Conservation (phyloP, 2,797 vertebrate genomes). For the Spea hammondii region DNA sequence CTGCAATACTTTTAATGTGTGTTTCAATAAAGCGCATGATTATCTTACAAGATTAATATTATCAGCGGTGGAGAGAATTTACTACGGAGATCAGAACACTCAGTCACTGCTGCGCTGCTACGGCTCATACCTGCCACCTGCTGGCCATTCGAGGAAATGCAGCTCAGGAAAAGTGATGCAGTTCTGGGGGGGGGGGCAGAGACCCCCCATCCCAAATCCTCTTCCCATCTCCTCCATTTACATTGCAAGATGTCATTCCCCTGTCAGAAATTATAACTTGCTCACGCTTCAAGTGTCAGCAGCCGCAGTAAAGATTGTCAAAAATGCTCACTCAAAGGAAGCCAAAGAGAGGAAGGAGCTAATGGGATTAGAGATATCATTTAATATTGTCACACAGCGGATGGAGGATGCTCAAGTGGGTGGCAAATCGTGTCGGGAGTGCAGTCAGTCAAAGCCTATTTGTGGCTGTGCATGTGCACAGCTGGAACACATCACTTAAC, state of each 20-base stretch:
- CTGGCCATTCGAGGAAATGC: neutral
- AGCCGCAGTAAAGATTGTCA: slow-evolving; percentile 49
- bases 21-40: no score
- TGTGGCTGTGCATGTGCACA: no score
- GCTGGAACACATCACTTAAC: no score
- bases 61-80: no score
- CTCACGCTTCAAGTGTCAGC: slow-evolving; percentile 51
- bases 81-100: no score
- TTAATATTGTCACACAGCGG: slow-evolving; percentile 46
- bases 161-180: neutral
- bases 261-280: slow-evolving; percentile 52
- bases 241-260: slow-evolving; percentile 44
- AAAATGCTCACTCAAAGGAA: slow-evolving; percentile 48
- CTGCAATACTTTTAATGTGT: no score
- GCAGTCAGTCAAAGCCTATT: neutral
- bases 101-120: neutral
- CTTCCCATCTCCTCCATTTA: neutral
- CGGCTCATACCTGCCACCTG: neutral
- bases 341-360: slow-evolving; percentile 53
- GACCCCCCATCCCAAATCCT: neutral
- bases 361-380: slow-evolving; percentile 50
- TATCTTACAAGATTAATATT: no score
- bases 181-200: neutral
- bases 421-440: neutral
- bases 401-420: slow-evolving; percentile 15